phyloP scores from a whole-genome alignment of 1,140 invertebrate species.

The Euborellia annulipes region DNA sequence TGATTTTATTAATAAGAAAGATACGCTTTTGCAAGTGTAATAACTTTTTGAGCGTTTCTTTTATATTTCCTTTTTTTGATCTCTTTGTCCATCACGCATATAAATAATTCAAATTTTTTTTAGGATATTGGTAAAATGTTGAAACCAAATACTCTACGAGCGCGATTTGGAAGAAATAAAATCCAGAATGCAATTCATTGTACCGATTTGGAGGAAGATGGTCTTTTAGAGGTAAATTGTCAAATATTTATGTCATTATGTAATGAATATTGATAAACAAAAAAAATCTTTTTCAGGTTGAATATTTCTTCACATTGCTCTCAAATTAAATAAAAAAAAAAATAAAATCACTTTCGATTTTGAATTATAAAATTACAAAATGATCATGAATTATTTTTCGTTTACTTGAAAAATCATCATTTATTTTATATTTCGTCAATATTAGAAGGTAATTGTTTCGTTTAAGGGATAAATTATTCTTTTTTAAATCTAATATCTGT shows the following conservation, averaged over 20 bases:
- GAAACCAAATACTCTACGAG: conserved; percentile 54
- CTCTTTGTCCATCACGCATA: conserved; percentile 7
- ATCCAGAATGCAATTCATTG: conserved; percentile 83
- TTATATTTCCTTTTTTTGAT: conserved; percentile 3
- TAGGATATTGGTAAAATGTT: conserved; percentile 6
- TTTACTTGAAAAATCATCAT: too few relatives aligned
- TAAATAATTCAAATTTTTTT: conserved; percentile 1
- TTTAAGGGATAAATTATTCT: too few relatives aligned
- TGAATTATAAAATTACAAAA: too few relatives aligned
- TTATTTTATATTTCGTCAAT: too few relatives aligned
- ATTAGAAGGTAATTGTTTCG: too few relatives aligned
- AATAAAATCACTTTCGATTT: too few relatives aligned
- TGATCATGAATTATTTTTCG: too few relatives aligned
- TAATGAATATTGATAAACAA: conserved; percentile 1
- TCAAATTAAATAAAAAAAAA: too few relatives aligned
- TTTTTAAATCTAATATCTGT: too few relatives aligned
- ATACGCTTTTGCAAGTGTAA: conserved; percentile 44
- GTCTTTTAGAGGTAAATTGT: conserved; percentile 46
- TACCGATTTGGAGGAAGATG: conserved; percentile 80
- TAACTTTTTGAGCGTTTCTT: conserved; percentile 2
- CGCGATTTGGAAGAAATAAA: conserved; percentile 65
- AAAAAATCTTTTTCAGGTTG: conserved; percentile 28
- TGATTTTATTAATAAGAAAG: too few relatives aligned
- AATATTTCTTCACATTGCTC: conserved; percentile 71
- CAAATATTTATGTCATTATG: not conserved